Base-by-base conservation (phyloP, 1,140 invertebrate genomes). In the Stegodyphus mimosarum region DNA sequence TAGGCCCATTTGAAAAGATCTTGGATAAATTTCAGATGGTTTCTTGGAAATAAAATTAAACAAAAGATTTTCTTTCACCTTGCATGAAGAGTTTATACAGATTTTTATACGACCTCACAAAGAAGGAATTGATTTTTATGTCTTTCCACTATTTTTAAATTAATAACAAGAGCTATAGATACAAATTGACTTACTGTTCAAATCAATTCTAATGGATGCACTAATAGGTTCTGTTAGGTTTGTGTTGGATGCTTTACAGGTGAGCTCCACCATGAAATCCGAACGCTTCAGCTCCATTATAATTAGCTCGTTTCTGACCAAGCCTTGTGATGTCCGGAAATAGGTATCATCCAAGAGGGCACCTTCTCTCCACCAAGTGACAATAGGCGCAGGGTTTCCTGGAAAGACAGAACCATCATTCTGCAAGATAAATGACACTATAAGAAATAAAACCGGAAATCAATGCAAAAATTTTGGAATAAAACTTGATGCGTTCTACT, bases 291-390 rank as follows among this genome's bases (percentile, higher is more conserved):
- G 92, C 87, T 93, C 94, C 33, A 93, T 93, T 90, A 94, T 95
- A 66, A 93, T 93, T 87, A 96, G 91, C 79, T 94, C 93, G 91
- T 96, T 96, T 87, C 95, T 92, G 55, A 95, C 95, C 55, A 94
- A 90, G 2, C 93, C 94, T 81, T 95, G 93, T 5, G 91, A 88
- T 51, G 93, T 91, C 87, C 93, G 92, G 87, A 94, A 94, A 89
- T 93, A 95, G 7, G 94, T 94, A 88, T 96, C 95, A 90, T 96
- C 95, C 88, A 96, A 94, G 86, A 96, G 93, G 6, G 92, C 92
- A 89, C 96, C 95, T 90, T 95, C 95, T 87, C 95, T 91, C 90
- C 93, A 96, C 95, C 95, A 97, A 51, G 93, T 95, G n/a, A 97
- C 93, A 84, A 92, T 92, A 1, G 95, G 95, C 86, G 93, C 91